Evolutionary conservation across 2,113 vertebrate genomes (phyloP).

Genomic region (Vireo altiloquus): DNA sequence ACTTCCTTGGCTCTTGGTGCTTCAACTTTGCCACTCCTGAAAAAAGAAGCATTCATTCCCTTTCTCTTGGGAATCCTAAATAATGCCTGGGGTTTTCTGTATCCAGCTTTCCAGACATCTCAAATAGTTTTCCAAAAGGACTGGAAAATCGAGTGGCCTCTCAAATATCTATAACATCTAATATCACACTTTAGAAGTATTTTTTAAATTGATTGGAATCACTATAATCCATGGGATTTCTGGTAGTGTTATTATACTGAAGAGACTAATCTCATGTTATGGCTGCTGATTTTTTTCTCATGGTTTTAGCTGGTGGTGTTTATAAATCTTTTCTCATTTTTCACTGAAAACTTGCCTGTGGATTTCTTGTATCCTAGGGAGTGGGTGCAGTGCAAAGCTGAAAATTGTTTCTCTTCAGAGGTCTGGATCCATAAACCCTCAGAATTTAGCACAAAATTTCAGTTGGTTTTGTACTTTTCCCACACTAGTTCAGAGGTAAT

Average conservation of each 20-base stretch:
- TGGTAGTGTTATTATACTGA: neutral
- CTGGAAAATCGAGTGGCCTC: neutral
- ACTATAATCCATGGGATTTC: neutral
- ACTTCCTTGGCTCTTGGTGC: neutral
- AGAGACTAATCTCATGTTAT: neutral
- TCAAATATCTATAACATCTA: neutral
- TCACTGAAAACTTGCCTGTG: neutral
- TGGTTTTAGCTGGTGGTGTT: neutral
- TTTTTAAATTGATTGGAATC: neutral
- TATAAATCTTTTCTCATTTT: neutral
- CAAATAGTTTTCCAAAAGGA: neutral
- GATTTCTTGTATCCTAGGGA: neutral
- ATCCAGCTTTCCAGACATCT: neutral
- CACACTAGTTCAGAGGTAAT: neutral
- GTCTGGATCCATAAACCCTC: neutral
- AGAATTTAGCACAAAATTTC: neutral
- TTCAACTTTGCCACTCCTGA: neutral
- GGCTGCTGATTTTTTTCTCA: neutral
- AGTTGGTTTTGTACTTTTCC: neutral
- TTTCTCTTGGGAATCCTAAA: neutral
- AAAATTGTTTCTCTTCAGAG: neutral
- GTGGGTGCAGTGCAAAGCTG: neutral
- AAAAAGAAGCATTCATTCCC: neutral
- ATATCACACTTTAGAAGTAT: neutral
- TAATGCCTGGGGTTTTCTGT: neutral